phyloP scores from a whole-genome alignment of 2,797 vertebrate species.

The Cottoperca gobio region DNA sequence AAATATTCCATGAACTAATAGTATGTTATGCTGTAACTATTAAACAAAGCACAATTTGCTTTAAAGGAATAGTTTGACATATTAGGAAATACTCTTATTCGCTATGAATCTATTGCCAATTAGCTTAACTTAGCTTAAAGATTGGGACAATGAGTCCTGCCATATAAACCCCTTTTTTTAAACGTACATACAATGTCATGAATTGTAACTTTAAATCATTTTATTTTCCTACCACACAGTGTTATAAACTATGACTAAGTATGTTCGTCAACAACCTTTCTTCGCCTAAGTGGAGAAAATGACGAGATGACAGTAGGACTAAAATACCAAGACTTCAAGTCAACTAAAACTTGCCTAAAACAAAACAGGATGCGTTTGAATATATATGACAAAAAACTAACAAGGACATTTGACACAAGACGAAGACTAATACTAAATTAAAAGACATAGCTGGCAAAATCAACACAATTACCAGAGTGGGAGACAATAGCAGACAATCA shows the following conservation, averaged over 20 bases:
- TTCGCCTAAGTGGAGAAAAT: too few species aligned
- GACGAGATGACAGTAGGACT: too few species aligned
- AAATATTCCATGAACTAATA: background rate
- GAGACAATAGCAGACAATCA: conserved; percentile 56
- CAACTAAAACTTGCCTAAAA: too few species aligned
- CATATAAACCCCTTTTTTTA: background rate
- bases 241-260: too few species aligned
- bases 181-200: background rate
- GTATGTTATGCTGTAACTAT: background rate
- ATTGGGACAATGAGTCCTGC: background rate
- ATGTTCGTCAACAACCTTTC: too few species aligned
- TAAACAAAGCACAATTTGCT: background rate
- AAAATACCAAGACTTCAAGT: too few species aligned
- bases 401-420: too few species aligned
- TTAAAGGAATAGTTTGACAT: background rate
- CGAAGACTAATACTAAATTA: too few species aligned
- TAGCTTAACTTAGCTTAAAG: background rate
- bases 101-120: background rate
- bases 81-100: background rate
- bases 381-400: too few species aligned
- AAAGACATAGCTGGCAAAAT: too few species aligned
- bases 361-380: too few species aligned
- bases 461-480: conserved; percentile 8
- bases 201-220: conserved; percentile 19
- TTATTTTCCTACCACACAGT: conserved; percentile 10